Evolutionary conservation across 1,140 invertebrate genomes (phyloP), one percentile per base, ranked within the genome.

Genomic region (Drosophila gunungcola): DNA sequence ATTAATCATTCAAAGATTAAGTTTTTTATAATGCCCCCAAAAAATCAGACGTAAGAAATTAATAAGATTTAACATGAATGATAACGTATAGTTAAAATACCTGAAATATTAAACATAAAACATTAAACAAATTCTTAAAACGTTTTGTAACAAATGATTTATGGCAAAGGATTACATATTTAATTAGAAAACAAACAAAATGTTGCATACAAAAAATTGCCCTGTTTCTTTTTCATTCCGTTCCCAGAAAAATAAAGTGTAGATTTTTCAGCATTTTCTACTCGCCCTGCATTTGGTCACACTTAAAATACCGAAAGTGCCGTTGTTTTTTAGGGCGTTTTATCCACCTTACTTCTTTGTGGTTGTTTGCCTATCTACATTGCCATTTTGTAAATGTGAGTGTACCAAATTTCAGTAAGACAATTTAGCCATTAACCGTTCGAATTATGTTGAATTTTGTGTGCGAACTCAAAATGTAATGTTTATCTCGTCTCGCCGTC

Each of bases 341-440:
- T 60, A 16, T 10, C 27, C 46, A 69, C 29, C 12, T 57, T 58
- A 48, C 52, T 63, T 58, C 54, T 45, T 43, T 55, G 45, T 73
- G 69, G 68, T 73, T 73, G 72, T 55, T 73, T 74, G 54, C 62
- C 64, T 72, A 46, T 72, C 68, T 72, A 72, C 56, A 73, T 74
- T 74, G 72, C 54, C 73, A 64, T 70, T 70, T 72, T 72, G 72
- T 76, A 48, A 76, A 67, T 75, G 73, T 75, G 72, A 75, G 73
- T 75, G 73, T 75, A 57, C 29, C 41, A 51, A 57, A 65, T 58
- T 75, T 57, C 46, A 54, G 62, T 42, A 42, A 75, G 43, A 54
- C 48, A 76, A 41, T 62, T 67, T 76, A 76, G 21, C 62, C 34
- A 57, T 62, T 39, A 48, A 36, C 34, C 61, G 49, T 53, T 51